Evolutionary conservation across 2,888 invertebrate species (phyloP), one percentile per base, ranked within the genome.

Genomic region (Augochlorella aurata): DNA sequence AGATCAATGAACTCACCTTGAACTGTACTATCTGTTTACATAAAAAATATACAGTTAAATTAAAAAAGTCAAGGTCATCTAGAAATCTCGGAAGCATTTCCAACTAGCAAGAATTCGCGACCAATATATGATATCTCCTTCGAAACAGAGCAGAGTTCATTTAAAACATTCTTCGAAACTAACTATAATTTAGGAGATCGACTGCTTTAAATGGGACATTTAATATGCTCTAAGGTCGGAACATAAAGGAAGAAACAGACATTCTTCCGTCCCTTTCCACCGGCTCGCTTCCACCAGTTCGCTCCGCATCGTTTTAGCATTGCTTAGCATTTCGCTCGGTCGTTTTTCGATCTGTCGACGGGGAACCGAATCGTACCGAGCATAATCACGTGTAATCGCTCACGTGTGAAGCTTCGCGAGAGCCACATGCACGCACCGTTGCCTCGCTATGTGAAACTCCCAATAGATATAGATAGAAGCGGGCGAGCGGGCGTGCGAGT

Each of bases 371-470:
- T 81, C 67, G 49, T 72, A 65, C 29, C 65, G 49, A 12, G 38
- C 38, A 81, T 88, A 88, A 87, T 87, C 83, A 80, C 82, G 79
- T 78, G 73, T 79, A 80, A 84, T 82, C 88, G 74, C 71, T 87
- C 85, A 81, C 80, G 88, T 85, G 86, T 90, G 84, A 89, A 88
- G 81, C 88, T 58, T 86, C 83, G 82, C 82, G 73, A 82, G 79
- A 74, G 77, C 81, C 83, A 67, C 78, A 79, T 75, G 76, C 74
- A 81, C 85, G 76, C 83, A 67, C 67, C 75, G 72, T 61, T 88
- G 82, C 65, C 38, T 71, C 82, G 68, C 84, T 73, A 79, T 77
- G 76, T 71, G 77, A 79, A 79, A 81, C 65, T 81, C 78, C 75
- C 85, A 52, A 85, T 85, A 85, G 88, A 79, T 81, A 79, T 38